A percentile compares a stretch with the other conserved stretches of the same genome.
Conservation (phyloP, 2,113 vertebrate genomes). For the Phyllostomus discolor region DNA sequence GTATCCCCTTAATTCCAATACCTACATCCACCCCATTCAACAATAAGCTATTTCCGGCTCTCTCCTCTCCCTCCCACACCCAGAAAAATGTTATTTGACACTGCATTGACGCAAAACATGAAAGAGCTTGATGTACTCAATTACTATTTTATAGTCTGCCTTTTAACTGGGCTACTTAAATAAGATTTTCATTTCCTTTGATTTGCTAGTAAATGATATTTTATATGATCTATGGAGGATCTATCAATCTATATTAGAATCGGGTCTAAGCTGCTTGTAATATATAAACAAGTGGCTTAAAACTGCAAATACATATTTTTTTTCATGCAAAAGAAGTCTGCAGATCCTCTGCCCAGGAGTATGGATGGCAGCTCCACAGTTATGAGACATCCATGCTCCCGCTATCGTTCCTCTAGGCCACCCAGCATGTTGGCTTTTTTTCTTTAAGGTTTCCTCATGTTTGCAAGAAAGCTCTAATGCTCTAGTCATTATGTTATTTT, state of each 20-base stretch:
- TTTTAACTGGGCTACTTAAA: not conserved
- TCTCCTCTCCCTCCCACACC: not conserved
- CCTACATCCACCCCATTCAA: not conserved
- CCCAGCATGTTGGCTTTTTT: not conserved
- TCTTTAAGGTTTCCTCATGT: not conserved
- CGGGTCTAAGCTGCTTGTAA: not conserved
- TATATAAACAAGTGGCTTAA: not conserved
- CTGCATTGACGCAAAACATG: conserved; percentile 4
- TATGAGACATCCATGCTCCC: not conserved
- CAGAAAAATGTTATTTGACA: not conserved
- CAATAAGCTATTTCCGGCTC: not conserved
- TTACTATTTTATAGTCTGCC: conserved; percentile 16
- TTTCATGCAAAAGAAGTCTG: not conserved
- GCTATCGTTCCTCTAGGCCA: not conserved
- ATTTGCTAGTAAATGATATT: conserved; percentile 9
- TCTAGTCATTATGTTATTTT: not conserved
- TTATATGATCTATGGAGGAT: not conserved
- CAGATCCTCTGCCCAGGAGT: not conserved
- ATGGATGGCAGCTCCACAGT: not conserved
- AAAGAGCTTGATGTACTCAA: not conserved
- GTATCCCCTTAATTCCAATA: not conserved
- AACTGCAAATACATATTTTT: not conserved
- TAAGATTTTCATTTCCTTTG: conserved; percentile 12
- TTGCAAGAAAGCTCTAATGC: not conserved
- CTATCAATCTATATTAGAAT: not conserved